Percentiles rank a stretch among this genome's conserved stretches.
Conservation (phyloP, 2,113 vertebrate genomes). For the Crotalus tigris region DNA sequence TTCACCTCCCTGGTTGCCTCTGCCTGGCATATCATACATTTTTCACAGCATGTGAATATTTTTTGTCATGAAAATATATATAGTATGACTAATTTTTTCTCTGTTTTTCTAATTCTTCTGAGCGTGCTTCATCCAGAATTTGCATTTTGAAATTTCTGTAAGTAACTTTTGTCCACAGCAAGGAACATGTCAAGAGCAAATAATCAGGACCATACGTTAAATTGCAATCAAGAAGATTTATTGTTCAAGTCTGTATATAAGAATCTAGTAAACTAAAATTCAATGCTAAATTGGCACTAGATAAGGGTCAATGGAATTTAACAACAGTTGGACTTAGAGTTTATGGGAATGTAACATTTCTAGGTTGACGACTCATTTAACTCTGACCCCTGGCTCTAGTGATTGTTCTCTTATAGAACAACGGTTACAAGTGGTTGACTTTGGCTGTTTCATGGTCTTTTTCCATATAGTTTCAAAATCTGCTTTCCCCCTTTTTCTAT, state of each 20-base stretch:
- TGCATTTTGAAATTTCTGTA: not conserved
- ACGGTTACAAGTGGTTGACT: not conserved
- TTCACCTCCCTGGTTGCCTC: not conserved
- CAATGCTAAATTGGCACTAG: not conserved
- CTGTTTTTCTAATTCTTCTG: not conserved
- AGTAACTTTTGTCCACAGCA: not conserved
- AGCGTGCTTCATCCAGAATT: not conserved
- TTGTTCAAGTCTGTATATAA: not conserved
- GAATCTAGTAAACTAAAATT: not conserved
- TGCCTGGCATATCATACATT: not conserved
- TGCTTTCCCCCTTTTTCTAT: not conserved
- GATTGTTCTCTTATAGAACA: not conserved
- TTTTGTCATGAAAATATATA: not conserved
- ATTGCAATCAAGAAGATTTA: no score
- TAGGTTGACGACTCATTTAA: not conserved
- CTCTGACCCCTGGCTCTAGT: not conserved
- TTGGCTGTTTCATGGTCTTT: slow-evolving; percentile 18
- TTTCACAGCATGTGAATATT: not conserved
- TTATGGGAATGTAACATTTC: not conserved
- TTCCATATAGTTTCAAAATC: slow-evolving; percentile 3
- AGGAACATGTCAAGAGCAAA: no score
- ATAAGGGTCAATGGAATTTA: not conserved
- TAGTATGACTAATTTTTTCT: not conserved
- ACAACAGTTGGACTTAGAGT: not conserved
- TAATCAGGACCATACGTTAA: no score